Base-by-base conservation (phyloP, 2,797 vertebrate species). In the Mus minutoides region DNA sequence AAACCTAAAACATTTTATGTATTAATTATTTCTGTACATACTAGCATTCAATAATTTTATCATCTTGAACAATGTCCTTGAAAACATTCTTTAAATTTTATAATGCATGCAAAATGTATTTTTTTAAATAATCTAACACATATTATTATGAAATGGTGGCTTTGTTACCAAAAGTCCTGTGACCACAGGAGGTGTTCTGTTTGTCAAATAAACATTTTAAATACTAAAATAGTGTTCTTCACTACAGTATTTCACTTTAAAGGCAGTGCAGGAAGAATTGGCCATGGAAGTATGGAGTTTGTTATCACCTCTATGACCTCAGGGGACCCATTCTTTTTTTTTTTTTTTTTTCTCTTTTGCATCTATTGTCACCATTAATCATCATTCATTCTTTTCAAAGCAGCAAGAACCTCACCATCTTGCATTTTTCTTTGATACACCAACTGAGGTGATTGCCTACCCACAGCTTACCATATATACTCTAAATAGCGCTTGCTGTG, bases 11-110 rank as follows among this genome's bases (percentile, higher is more conserved):
- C 21, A 80, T 91, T 85, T 91, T 79, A 76, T 22, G 26, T 49
- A 64, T 52, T 58, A 88, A 29, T 77, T 76, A 62, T n/a, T 52
- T 8, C 40, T 96, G 60, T 94, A 60, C 43, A 37, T 52, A 73
- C 73, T 17, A 67, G 22, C 31, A 73, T 24, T 92, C 76, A 85
- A 21, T 49, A 40, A 67, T 88, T 88, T 91, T 34, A 29, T 78
- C 52, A 88, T 64, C 83, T 83, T 60, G 88, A 31, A 21, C 17
- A 62, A 67, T 79, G 77, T 94, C 40, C 84, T 94, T 96, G 78
- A 91, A 90, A 94, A 37, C 24, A 43, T 60, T 2, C 10, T 49
- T 71, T 93, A 75, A 92, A 77, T 92, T 31, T 62, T 75, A 93
- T 26, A 92, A 49, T 9, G 11, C 7, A 3, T 67, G 56, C 3